These are phyloP conservation scores for Rhagium mordax DNA, from an alignment of 2,888 invertebrate genomes.

Conservation along the genomic window DNA sequence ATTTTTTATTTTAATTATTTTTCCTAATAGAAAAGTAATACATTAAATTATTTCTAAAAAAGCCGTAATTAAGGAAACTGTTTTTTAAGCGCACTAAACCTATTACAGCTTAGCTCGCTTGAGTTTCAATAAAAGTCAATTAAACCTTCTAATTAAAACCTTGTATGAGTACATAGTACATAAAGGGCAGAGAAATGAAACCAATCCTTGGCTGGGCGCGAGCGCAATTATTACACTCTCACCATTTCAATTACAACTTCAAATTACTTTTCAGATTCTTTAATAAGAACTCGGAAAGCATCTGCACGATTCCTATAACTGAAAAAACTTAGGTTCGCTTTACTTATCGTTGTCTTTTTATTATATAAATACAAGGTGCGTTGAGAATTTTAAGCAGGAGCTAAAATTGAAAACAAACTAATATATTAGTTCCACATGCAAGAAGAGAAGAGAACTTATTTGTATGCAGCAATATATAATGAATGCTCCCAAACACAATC, in stretches of 20 bases:
- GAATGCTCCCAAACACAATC: background rate
- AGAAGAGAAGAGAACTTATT: background rate
- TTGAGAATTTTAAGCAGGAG: slow-evolving; percentile 19
- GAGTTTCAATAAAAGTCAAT: slow-evolving; percentile 69
- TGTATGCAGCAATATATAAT: slow-evolving; percentile 14
- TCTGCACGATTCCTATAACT: slow-evolving; percentile 55
- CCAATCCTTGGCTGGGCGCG: slow-evolving; percentile 55
- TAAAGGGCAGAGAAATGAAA: slow-evolving; percentile 65
- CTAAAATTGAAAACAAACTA: slow-evolving; percentile 33
- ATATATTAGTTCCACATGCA: slow-evolving; percentile 24
- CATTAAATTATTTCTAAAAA: slow-evolving; percentile 63
- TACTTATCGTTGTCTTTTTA: slow-evolving; percentile 43
- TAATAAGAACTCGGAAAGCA: slow-evolving; percentile 65
- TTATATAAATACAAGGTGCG: slow-evolving; percentile 38
- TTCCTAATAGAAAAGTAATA: slow-evolving; percentile 53
- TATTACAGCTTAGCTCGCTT: slow-evolving; percentile 63
- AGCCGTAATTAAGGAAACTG: slow-evolving; percentile 65
- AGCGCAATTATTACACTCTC: slow-evolving; percentile 70
- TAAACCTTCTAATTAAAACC: slow-evolving; percentile 69
- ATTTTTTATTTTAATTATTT: too few species aligned
- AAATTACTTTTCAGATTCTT: slow-evolving; percentile 71
- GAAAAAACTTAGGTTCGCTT: slow-evolving; percentile 46
- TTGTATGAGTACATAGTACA: slow-evolving; percentile 63
- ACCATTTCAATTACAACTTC: slow-evolving; percentile 71
- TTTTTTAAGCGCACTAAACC: slow-evolving; percentile 65